Conservation (phyloP, 1,140 invertebrate genomes). For the Saccostrea cuccullata region DNA sequence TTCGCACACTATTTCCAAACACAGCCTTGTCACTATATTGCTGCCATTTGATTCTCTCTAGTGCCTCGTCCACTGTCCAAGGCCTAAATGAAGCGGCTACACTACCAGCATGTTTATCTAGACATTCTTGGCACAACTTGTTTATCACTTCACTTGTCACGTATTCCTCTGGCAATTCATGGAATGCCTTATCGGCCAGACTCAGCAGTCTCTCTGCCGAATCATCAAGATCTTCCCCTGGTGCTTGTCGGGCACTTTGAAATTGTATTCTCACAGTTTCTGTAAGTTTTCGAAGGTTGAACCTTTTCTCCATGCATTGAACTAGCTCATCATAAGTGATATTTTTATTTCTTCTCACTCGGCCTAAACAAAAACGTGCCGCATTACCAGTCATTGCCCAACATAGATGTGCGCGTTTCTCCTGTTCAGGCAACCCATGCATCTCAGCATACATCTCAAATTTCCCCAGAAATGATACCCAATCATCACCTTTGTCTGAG, state of each 20-base stretch:
- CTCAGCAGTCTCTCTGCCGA: slow-evolving; percentile 50
- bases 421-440: slow-evolving; percentile 6
- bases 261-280: slow-evolving; percentile 52
- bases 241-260: slow-evolving; percentile 46
- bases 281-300: slow-evolving; percentile 43
- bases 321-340: slow-evolving; percentile 36
- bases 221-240: slow-evolving; percentile 48
- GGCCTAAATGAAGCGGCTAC: slow-evolving; percentile 36
- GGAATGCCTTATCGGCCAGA: slow-evolving; percentile 46
- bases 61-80: slow-evolving; percentile 41
- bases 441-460: slow-evolving; percentile 30
- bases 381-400: slow-evolving; percentile 41
- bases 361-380: not conserved
- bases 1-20: slow-evolving; percentile 27
- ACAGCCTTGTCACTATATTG: slow-evolving; percentile 47
- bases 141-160: slow-evolving; percentile 43
- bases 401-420: slow-evolving; percentile 6
- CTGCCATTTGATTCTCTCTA: slow-evolving; percentile 45
- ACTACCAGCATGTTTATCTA: slow-evolving; percentile 47
- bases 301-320: slow-evolving; percentile 46
- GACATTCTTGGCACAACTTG: slow-evolving; percentile 52
- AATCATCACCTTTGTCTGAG: not conserved
- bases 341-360: not conserved
- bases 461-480: slow-evolving; percentile 36
- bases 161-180: slow-evolving; percentile 47